Evolutionary conservation across 2,113 vertebrate species (phyloP), one percentile per base, ranked within the genome.

Genomic region (Halcyon malimbica): DNA sequence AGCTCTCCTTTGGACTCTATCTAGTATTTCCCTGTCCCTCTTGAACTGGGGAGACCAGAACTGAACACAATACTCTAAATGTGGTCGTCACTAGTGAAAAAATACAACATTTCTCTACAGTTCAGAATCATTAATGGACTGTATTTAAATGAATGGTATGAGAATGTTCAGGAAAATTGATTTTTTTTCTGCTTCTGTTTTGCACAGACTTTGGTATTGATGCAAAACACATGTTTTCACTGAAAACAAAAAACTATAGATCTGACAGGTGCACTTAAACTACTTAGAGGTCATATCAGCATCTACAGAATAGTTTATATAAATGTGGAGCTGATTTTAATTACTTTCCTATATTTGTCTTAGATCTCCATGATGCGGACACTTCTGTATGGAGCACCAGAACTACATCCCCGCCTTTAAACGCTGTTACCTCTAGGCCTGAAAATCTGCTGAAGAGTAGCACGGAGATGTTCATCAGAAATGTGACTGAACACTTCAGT

Each of bases 331-430:
- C 33, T 94, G 63, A 94, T 94, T 94, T 93, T 86, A 87, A 39
- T 80, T 17, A 77, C 23, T 96, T 82, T 97, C 51, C 29, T 95
- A 96, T 92, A 44, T 95, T 96, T 91, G 16, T 86, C 50, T 96
- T 93, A 98, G 97, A 95, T 97, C 84, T 81, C 77, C 94, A 92
- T 74, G 97, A 87, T 78, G 42, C 84, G 87, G 93, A 97, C 89
- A 89, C 71, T 93, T 97, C 91, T 2, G 51, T 93, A 64, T 63
- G 93, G 76, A 97, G 70, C 67, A 80, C 80, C 33, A 97, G 87
- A 96, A 87, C 93, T 33, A 97, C 96, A 21, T 33, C 82, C 44
- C 56, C 80, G 23, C 48, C 97, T 70, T 92, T 89, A 46, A 91
- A 83, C 1, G 31, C 94, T 29, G 35, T 85, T 91, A 95, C 97